Evolutionary conservation across 2,797 vertebrate genomes (phyloP), one percentile per base, ranked within the genome.

Genomic region (Intellagama lesueurii): DNA sequence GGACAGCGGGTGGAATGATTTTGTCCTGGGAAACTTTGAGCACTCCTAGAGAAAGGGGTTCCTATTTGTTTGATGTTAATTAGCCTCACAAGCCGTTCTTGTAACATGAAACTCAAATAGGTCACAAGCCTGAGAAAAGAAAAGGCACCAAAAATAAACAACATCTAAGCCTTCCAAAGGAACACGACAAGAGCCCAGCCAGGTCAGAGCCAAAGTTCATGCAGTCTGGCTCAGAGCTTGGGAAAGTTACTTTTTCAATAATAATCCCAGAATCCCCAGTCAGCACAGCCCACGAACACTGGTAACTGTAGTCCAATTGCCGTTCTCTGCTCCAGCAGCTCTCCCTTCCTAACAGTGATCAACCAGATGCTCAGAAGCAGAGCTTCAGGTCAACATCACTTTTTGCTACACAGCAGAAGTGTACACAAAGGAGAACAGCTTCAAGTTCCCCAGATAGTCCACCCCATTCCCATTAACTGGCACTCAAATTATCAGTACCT

Each of bases 1-100:
- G 93, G 90, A 94, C 95, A 96, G 96, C 97, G 97, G 97, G 95
- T 95, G 96, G 96, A 94, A 94, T 94, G 75, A 86, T 95, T 93
- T 93, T 91, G 95, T 97, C 97, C 96, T 95, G 95, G 97, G 96
- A 97, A 97, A 97, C 96, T 97, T 97, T 76, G 95, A 97, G 94
- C 93, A 87, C 44, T 81, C 87, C 91, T 35, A 86, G 86, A 86
- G 91, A 91, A 92, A 88, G 26, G 40, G 1, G 66, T 89, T 12
- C 30, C 85, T 92, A 92, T 69, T 87, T 64, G 68, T 83, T 91
- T 72, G 81, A 79, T 32, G 83, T 9, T 70, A 76, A 85, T 86
- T 90, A 86, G 82, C 17, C 90, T 85, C 83, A 56, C 40, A 83
- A 0, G 0, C 22, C 56, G 70, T 77, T 76, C 83, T 4, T 87